phyloP scores from a whole-genome alignment of 2,797 vertebrate species.

The Sphenodon punctatus region DNA sequence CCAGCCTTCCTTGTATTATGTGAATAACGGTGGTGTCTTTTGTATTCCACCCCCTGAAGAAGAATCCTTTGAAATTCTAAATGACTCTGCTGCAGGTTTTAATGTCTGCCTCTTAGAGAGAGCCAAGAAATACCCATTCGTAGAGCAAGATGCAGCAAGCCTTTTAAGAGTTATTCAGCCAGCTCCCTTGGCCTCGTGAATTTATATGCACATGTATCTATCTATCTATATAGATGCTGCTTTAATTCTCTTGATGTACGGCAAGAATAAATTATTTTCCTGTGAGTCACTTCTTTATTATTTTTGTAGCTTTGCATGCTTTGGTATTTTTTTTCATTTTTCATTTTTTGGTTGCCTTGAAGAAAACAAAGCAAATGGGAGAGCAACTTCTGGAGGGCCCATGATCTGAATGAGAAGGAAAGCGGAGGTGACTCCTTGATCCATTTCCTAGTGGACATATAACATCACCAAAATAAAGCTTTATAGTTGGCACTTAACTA shows the following conservation, averaged over 20 bases:
- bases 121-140: constrained; percentile 63
- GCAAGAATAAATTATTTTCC: constrained; percentile 56
- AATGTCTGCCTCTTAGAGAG: constrained; percentile 70
- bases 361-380: constrained; percentile 31
- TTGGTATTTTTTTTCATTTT: constrained; percentile 24
- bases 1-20: constrained; percentile 63
- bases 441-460: constrained; percentile 8
- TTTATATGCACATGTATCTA: constrained; percentile 33
- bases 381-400: constrained; percentile 2
- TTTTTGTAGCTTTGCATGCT: constrained; percentile 50
- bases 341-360: not conserved
- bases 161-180: constrained; percentile 67
- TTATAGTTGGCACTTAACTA: constrained; percentile 4
- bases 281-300: constrained; percentile 41
- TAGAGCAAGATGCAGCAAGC: constrained; percentile 66
- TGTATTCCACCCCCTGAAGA: constrained; percentile 76
- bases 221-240: constrained; percentile 22
- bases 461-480: constrained; percentile 40
- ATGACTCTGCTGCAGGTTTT: constrained; percentile 74
- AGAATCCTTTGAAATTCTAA: constrained; percentile 79
- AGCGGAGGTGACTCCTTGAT: constrained; percentile 27
- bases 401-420: constrained; percentile 16
- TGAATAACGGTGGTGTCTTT: constrained; percentile 68
- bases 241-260: constrained; percentile 51
- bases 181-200: constrained; percentile 59